Percentiles rank a stretch among this genome's conserved stretches.
These are phyloP conservation scores for Diceros bicornis DNA, from an alignment of 2,797 vertebrate genomes.

Conservation along the genomic window DNA sequence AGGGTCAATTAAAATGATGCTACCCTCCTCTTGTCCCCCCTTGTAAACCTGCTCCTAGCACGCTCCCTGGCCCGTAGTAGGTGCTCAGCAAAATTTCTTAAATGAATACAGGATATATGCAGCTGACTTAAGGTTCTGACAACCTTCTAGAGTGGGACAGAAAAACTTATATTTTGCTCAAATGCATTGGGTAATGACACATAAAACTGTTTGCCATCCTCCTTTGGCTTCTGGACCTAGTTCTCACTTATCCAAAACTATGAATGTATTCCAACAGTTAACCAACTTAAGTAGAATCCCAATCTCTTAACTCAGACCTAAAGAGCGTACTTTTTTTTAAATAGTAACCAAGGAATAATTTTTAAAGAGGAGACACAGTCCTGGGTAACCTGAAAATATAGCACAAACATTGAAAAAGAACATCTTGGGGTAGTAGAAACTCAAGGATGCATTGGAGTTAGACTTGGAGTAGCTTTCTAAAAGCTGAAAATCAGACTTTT, in stretches of 20 bases:
- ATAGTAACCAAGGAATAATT: not conserved
- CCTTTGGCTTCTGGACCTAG: slow-evolving; percentile 1
- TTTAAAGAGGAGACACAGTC: slow-evolving; percentile 28
- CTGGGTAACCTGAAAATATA: slow-evolving; percentile 16
- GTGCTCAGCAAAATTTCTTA: not conserved
- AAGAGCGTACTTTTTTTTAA: not conserved
- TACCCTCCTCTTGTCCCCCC: not conserved
- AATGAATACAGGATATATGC: not conserved
- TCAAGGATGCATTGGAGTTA: not conserved
- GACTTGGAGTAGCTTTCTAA: not conserved
- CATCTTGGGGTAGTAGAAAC: not conserved
- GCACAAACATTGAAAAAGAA: slow-evolving; percentile 12
- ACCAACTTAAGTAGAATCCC: not conserved
- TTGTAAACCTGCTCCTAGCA: not conserved
- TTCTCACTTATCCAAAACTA: not conserved
- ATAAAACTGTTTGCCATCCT: not conserved
- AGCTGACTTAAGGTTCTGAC: not conserved
- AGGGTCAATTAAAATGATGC: not conserved
- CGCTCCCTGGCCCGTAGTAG: not conserved
- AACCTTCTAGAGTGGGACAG: not conserved
- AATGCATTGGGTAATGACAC: not conserved
- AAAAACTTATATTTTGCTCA: not conserved
- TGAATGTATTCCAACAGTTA: not conserved
- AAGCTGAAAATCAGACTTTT: not conserved
- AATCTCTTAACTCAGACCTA: not conserved